Evolutionary conservation across 1,140 invertebrate species (phyloP), one percentile per base, ranked within the genome.

Genomic region (Lepidotrigona ventralis): DNA sequence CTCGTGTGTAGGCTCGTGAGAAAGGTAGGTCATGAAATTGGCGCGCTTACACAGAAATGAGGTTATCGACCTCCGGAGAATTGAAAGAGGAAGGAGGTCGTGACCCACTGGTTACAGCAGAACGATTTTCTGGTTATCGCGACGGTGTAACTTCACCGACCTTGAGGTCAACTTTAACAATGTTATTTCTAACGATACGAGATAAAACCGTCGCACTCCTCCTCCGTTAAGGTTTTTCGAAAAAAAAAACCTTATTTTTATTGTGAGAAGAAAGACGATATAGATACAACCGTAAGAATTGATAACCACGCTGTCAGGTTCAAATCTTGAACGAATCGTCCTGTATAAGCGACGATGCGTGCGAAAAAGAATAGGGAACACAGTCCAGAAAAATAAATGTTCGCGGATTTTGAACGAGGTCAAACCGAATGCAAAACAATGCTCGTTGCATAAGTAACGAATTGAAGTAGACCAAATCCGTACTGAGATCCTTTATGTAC

Each of bases 21-120:
- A 73, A 83, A 89, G 84, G 87, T 89, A 89, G 86, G 84, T 89
- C 84, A 86, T 81, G 82, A 79, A 90, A 91, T 91, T 90, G 90
- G 89, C 73, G 85, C 88, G 86, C 86, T 86, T 81, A 83, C 77
- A 81, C 78, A 85, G 89, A 88, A 90, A 90, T 81, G 76, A 86
- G 88, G 88, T 80, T 88, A 91, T 91, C 89, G 89, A 91, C 89
- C 90, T 83, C 83, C 79, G 85, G 84, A 86, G 87, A 86, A 89
- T 89, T 82, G 88, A 88, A 82, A 84, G 86, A 91, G 88, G 80
- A 88, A 92, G 89, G 84, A 92, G 90, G 90, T 91, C 90, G 85
- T 90, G 90, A 92, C 91, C 89, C 86, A 90, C 84, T 92, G 87
- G 84, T 86, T 89, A 81, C 84, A 81, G 69, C 84, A 75, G 81